phyloP scores from a whole-genome alignment of 1,140 invertebrate genomes.

The Plutomurus gul region DNA sequence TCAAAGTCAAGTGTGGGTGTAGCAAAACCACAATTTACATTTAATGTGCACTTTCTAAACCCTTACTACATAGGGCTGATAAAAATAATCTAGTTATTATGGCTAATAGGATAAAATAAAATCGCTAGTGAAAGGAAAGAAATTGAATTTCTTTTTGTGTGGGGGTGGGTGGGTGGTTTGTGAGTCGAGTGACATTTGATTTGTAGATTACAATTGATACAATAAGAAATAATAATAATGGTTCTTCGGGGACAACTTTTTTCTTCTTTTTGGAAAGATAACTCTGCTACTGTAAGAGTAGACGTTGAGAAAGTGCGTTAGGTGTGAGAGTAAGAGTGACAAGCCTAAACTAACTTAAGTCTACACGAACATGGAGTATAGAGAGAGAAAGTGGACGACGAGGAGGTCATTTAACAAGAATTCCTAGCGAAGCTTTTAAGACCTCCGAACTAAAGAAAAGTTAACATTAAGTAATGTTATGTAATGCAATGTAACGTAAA shows the following conservation, averaged over 20 bases:
- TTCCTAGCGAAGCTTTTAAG: conserved; percentile 31
- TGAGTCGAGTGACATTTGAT: background rate
- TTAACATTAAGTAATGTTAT: background rate
- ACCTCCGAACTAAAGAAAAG: background rate
- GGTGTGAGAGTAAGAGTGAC: conserved; percentile 19
- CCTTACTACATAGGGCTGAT: no score
- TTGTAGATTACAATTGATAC: background rate
- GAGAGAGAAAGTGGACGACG: background rate
- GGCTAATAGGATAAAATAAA: background rate
- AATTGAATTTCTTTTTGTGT: background rate
- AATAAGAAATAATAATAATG: background rate
- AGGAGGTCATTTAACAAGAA: conserved; percentile 32
- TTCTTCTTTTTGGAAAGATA: background rate
- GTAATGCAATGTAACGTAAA: background rate
- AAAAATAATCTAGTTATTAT: no score
- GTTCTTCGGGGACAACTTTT: background rate
- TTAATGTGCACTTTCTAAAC: no score
- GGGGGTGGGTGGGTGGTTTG: background rate
- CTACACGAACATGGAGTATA: background rate
- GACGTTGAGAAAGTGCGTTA: background rate
- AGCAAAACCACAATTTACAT: no score
- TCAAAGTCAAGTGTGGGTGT: no score
- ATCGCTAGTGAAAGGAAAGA: background rate
- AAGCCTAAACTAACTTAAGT: conserved; percentile 1
- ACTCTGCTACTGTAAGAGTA: background rate